phyloP scores from a whole-genome alignment of 2,797 vertebrate species.

The Salarias fasciatus region DNA sequence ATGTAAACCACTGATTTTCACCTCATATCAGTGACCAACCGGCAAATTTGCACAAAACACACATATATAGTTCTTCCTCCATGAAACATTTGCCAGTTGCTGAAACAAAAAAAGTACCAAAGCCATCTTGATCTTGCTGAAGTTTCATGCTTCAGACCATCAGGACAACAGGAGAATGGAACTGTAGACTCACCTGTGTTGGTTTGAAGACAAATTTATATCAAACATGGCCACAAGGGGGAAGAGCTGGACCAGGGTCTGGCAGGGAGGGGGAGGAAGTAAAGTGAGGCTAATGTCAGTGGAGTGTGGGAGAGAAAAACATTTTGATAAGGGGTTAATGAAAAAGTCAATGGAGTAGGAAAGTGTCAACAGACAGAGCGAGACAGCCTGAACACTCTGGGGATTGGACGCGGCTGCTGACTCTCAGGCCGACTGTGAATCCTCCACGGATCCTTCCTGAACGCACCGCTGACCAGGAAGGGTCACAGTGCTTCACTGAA shows the following conservation, averaged over 20 bases:
- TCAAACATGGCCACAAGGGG: constrained; percentile 73
- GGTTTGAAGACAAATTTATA: constrained; percentile 3
- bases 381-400: constrained; percentile 57
- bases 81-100: too few relatives aligned
- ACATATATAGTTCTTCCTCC: too few relatives aligned
- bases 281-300: constrained; percentile 36
- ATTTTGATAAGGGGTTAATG: constrained; percentile 80
- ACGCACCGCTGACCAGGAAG: constrained; percentile 69
- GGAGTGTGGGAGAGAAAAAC: constrained; percentile 78
- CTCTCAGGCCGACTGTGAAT: constrained; percentile 58
- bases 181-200: background rate
- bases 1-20: too few relatives aligned
- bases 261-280: background rate
- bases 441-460: constrained; percentile 62
- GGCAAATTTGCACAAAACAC: too few relatives aligned
- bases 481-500: constrained; percentile 79
- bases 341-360: constrained; percentile 74
- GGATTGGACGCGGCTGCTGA: constrained; percentile 51
- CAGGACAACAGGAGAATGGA: too few relatives aligned
- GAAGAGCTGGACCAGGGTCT: constrained; percentile 63
- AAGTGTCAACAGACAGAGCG: constrained; percentile 69
- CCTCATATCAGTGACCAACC: too few relatives aligned
- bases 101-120: too few relatives aligned
- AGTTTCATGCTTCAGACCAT: too few relatives aligned
- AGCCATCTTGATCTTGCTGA: too few relatives aligned